phyloP scores from a whole-genome alignment of 2,888 invertebrate genomes.

The Prenolepis imparis region DNA sequence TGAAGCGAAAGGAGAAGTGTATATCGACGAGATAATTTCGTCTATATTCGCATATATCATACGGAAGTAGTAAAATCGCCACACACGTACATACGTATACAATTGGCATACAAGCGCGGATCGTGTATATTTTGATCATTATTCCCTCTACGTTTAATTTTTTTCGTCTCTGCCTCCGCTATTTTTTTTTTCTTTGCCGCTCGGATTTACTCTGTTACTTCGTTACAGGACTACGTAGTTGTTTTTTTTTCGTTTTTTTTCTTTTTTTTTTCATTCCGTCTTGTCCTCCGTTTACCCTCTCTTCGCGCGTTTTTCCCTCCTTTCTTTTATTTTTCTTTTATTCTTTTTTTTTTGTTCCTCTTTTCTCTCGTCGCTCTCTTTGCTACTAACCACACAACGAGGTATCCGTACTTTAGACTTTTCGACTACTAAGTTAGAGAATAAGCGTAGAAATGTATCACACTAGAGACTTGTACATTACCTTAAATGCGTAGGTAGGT shows the following conservation, averaged over 20 bases:
- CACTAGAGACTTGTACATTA: constrained; percentile 84
- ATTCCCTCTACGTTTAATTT: background rate
- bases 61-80: constrained; percentile 16
- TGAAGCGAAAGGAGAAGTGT: constrained; percentile 31
- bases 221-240: constrained; percentile 46
- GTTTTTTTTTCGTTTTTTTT: constrained; percentile 24
- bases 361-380: constrained; percentile 42
- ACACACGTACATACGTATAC: constrained; percentile 18
- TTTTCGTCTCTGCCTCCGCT: background rate
- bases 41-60: background rate
- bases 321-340: constrained; percentile 7
- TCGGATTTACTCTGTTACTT: constrained; percentile 55
- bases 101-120: constrained; percentile 32
- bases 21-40: background rate
- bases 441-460: constrained; percentile 85
- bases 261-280: constrained; percentile 69
- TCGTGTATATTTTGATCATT: constrained; percentile 25
- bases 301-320: constrained; percentile 22
- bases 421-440: constrained; percentile 82
- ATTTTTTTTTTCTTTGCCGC: background rate
- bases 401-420: constrained; percentile 78
- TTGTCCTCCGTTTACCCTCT: constrained; percentile 53
- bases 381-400: constrained; percentile 74
- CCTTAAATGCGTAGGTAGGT: constrained; percentile 83
- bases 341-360: constrained; percentile 14